Percentiles rank a stretch among this genome's conserved stretches.
Evolutionary conservation across 2,797 vertebrate genomes (phyloP).

Genomic region (Lutjanus argentimaculatus): DNA sequence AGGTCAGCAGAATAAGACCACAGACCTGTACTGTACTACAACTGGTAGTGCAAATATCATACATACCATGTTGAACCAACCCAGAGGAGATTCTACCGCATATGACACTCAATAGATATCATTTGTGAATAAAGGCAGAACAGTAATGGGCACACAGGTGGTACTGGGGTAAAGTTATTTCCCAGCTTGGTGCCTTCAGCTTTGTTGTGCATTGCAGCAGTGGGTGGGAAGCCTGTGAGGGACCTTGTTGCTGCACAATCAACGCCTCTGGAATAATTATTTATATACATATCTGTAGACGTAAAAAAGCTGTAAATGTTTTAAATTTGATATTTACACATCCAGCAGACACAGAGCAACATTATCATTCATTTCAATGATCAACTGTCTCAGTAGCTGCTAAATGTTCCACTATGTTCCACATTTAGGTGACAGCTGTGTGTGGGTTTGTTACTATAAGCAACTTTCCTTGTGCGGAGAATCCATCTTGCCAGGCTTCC

Average conservation of each 20-base stretch:
- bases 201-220: not conserved
- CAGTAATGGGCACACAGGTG: not conserved
- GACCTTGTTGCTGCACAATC: too few relatives aligned
- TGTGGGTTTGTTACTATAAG: too few relatives aligned
- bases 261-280: too few relatives aligned
- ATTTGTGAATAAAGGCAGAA: not conserved
- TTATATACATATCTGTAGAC: too few relatives aligned
- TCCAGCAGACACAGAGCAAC: not conserved
- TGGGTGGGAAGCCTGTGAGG: not conserved
- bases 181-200: not conserved
- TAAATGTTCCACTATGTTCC: not conserved
- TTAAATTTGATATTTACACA: too few relatives aligned
- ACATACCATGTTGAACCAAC: not conserved
- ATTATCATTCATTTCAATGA: not conserved
- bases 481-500: too few relatives aligned
- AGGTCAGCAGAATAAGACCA: conserved; percentile 50
- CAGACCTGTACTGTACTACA: conserved; percentile 34
- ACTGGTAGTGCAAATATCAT: conserved; percentile 32
- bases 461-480: too few relatives aligned
- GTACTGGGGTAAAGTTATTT: not conserved
- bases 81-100: not conserved
- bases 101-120: not conserved
- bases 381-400: not conserved
- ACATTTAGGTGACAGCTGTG: not conserved
- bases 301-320: too few relatives aligned